Evolutionary conservation across 2,888 invertebrate genomes (phyloP).

Genomic region (Brassicogethes aeneus): DNA sequence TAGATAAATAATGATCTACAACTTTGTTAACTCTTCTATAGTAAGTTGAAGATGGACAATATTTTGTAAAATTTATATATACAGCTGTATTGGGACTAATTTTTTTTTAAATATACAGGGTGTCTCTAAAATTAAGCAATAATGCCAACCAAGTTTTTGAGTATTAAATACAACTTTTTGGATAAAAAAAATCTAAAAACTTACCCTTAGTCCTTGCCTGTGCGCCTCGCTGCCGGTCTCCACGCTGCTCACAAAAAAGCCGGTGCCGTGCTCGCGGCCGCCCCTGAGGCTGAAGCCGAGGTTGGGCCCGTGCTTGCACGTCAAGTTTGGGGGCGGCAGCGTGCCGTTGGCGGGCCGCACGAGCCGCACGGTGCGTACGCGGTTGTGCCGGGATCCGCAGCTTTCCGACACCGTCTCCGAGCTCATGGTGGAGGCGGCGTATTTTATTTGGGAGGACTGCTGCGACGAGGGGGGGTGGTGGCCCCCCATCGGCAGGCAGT

Average conservation of each 20-base stretch:
- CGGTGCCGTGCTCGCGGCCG: slow-evolving; percentile 84
- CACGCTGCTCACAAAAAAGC: slow-evolving; percentile 85
- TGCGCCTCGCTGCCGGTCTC: slow-evolving; percentile 82
- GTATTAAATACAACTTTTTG: no score
- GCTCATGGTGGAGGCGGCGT: slow-evolving; percentile 34
- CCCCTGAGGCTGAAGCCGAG: slow-evolving; percentile 79
- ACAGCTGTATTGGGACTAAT: no score
- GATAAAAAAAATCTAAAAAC: no score
- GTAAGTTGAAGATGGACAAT: no score
- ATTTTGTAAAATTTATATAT: no score
- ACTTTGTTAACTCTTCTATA: no score
- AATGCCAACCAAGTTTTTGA: no score
- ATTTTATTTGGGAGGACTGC: slow-evolving; percentile 31
- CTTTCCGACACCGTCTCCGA: slow-evolving; percentile 40
- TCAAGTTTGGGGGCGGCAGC: slow-evolving; percentile 38
- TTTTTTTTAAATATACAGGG: no score
- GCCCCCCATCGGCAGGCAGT: slow-evolving; percentile 10
- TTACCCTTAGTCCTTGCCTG: slow-evolving; percentile 76
- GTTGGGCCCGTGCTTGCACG: slow-evolving; percentile 52
- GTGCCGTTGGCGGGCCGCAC: slow-evolving; percentile 41
- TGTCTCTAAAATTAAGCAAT: no score
- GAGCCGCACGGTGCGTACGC: slow-evolving; percentile 51
- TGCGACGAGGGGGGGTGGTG: slow-evolving; percentile 9
- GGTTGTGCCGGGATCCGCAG: slow-evolving; percentile 44
- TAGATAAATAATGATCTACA: no score